Base-by-base conservation (phyloP, 2,888 invertebrate genomes). In the Hipparchia sbordonii region DNA sequence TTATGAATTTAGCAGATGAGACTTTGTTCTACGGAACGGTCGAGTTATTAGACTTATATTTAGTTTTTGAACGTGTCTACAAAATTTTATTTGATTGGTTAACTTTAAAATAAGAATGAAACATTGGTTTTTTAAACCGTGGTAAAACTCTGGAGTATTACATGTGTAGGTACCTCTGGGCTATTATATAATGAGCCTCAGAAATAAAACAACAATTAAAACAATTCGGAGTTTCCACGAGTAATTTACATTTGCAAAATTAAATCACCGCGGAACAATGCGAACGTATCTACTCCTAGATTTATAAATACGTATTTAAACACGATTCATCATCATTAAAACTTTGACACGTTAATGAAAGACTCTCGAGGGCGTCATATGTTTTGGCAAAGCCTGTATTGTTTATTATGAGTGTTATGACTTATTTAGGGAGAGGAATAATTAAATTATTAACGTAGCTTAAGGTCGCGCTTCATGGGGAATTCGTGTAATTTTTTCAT, bases 261-360 rank as follows among this genome's bases (percentile, higher is more conserved):
- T 66, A 52, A 67, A 67, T 67, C 52, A 51, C 39, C 48, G 13
- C n/a, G 39, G 33, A n/a, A 39, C 54, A 62, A 72, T 69, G 66
- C 66, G 61, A 72, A 74, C 61, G 10, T 39, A 39, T 5, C 39
- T 61, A 61, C 71, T 61, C 71, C 84, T 84, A 80, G 82, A 84
- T 80, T 65, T 85, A 83, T 85, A 84, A 87, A 87, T 84, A 83
- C 82, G 80, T 84, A 77, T 81, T 79, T 77, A 76, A 74, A 71
- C 84, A 84, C 82, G 84, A 87, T 89, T 86, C 83, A 86, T 89
- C 90, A 87, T 88, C 84, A 86, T 90, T 89, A 88, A 84, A 88
- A 87, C 83, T 87, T 87, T 81, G 82, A 84, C 79, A 81, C 82
- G 79, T 78, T 86, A 85, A 85, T 85, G 82, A 83, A 85, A 85